A percentile compares a stretch with the other conserved stretches of the same genome.
Conservation (phyloP, 2,888 invertebrate genomes). For the Nudaria mundana region DNA sequence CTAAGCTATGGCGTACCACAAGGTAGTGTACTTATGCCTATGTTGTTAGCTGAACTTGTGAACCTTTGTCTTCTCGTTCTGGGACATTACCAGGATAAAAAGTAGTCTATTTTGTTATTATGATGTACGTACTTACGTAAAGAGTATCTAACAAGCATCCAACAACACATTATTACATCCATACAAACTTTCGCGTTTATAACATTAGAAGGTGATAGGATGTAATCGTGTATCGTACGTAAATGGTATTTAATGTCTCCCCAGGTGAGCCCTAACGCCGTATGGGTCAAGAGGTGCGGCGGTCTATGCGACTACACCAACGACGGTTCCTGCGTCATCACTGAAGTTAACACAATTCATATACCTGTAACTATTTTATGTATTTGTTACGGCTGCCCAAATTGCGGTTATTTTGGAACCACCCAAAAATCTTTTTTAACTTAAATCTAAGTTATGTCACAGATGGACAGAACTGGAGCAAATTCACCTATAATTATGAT, state of each 20-base stretch:
- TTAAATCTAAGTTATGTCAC: slow-evolving; percentile 45
- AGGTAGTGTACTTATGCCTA: too few species aligned
- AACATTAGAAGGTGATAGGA: too few species aligned
- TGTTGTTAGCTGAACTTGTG: too few species aligned
- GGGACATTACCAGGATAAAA: too few species aligned
- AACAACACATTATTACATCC: slow-evolving; percentile 43
- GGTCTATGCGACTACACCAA: slow-evolving; percentile 65
- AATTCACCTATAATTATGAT: neutral
- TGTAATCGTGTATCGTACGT: too few species aligned
- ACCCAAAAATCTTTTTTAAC: slow-evolving; percentile 24
- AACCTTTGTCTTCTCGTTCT: too few species aligned
- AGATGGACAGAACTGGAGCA: neutral
- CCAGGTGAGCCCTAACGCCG: slow-evolving; percentile 68
- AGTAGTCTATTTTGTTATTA: too few species aligned
- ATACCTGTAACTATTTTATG: slow-evolving; percentile 65
- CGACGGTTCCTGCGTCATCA: slow-evolving; percentile 57
- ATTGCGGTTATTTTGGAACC: slow-evolving; percentile 45
- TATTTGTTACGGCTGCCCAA: too few species aligned
- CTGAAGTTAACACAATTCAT: slow-evolving; percentile 45
- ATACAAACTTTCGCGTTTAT: slow-evolving; percentile 59
- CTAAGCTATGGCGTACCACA: too few species aligned
- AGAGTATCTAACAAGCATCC: slow-evolving; percentile 16
- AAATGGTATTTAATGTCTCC: slow-evolving; percentile 47
- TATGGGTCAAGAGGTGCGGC: slow-evolving; percentile 72
- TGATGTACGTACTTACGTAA: too few species aligned